A percentile compares a stretch with the other conserved stretches of the same genome.
These are phyloP conservation scores for Gymnogyps californianus DNA, from an alignment of 2,113 vertebrate genomes.

Conservation along the genomic window DNA sequence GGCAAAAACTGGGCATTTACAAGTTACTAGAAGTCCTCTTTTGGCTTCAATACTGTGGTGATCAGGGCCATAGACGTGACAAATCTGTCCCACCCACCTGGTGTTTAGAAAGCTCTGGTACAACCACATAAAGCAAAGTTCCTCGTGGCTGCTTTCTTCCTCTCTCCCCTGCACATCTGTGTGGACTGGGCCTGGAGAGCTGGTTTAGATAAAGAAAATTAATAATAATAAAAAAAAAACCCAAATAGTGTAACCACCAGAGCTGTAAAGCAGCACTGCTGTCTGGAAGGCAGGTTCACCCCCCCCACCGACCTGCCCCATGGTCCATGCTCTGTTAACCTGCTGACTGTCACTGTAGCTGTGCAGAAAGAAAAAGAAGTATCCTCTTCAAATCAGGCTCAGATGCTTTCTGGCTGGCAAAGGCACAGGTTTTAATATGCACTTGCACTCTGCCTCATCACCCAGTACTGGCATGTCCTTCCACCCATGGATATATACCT, in stretches of 20 bases:
- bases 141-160: neutral
- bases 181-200: neutral
- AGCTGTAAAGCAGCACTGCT: neutral
- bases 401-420: neutral
- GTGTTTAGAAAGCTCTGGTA: conserved; percentile 54
- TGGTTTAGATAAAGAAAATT: neutral
- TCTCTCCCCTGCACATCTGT: neutral
- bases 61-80: neutral
- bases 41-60: neutral
- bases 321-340: neutral
- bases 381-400: neutral
- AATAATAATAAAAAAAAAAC: neutral
- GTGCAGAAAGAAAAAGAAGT: neutral
- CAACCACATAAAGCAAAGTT: conserved; percentile 46
- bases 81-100: conserved; percentile 16
- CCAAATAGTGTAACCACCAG: neutral
- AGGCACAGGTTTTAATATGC: neutral
- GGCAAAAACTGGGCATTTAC: neutral
- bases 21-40: neutral
- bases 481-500: neutral
- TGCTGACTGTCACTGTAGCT: neutral
- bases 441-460: neutral
- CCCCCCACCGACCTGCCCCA: neutral
- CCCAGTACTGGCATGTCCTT: neutral
- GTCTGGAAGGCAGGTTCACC: neutral